These are phyloP conservation scores for Amiota mariae DNA, from an alignment of 2,888 invertebrate species.

Conservation along the genomic window DNA sequence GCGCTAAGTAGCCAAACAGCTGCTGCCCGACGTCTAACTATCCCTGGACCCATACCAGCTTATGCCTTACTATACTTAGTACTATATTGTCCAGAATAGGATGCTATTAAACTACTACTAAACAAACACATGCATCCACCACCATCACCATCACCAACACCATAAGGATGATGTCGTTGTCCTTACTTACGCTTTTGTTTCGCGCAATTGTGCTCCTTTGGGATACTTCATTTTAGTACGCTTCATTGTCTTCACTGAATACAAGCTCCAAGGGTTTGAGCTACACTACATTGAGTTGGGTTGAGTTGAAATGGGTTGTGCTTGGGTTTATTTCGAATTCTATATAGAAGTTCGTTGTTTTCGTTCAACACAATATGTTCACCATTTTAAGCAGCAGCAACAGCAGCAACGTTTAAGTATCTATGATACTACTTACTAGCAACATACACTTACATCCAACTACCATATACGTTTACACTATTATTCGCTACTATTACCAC, in stretches of 20 bases:
- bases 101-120: slow-evolving; percentile 22
- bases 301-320: too few relatives aligned
- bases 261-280: neutral
- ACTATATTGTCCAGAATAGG: neutral
- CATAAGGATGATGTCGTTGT: too few relatives aligned
- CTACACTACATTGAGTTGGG: too few relatives aligned
- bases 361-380: slow-evolving; percentile 10
- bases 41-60: neutral
- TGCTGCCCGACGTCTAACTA: slow-evolving; percentile 15
- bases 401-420: neutral
- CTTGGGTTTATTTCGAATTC: neutral
- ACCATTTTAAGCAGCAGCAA: neutral
- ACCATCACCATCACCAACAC: slow-evolving; percentile 11
- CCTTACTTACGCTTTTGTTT: too few relatives aligned
- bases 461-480: too few relatives aligned
- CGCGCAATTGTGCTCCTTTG: too few relatives aligned
- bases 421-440: neutral
- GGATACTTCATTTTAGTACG: slow-evolving; percentile 6
- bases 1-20: slow-evolving; percentile 33
- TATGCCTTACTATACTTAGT: neutral
- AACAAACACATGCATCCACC: slow-evolving; percentile 12
- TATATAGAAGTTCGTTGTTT: neutral
- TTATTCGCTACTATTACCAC: neutral
- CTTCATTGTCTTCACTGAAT: neutral
- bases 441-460: neutral